A percentile compares a stretch with the other conserved stretches of the same genome.
phyloP scores from a whole-genome alignment of 2,113 vertebrate species.

The Phainopepla nitens region DNA sequence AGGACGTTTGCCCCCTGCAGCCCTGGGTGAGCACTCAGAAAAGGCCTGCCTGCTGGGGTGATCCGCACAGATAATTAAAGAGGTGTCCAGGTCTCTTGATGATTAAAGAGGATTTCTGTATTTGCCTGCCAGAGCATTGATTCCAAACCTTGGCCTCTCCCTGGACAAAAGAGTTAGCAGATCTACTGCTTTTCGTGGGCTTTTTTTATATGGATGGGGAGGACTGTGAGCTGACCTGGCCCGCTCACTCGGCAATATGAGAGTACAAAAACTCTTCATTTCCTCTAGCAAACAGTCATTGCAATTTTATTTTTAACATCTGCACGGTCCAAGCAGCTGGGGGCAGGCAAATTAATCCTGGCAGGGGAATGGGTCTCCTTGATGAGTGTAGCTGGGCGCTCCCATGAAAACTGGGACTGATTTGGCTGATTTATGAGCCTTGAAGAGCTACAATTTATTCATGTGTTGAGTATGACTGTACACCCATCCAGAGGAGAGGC shows the following conservation, averaged over 20 bases:
- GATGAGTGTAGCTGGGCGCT: fast-evolving
- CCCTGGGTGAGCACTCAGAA: neutral
- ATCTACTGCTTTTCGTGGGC: fast-evolving
- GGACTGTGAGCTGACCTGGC: neutral
- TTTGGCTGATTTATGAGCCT: neutral
- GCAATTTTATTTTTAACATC: neutral
- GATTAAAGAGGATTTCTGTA: neutral
- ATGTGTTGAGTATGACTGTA: neutral
- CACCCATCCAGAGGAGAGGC: neutral
- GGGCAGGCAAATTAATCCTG: neutral
- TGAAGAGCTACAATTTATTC: neutral
- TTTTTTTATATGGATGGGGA: neutral
- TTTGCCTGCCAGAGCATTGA: neutral
- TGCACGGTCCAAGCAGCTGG: neutral
- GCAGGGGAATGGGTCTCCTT: neutral
- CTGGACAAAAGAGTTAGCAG: neutral
- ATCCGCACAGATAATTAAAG: neutral
- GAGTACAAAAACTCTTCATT: neutral
- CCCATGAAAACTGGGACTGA: neutral
- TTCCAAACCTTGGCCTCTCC: neutral
- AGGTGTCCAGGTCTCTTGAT: neutral
- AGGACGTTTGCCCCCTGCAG: fast-evolving
- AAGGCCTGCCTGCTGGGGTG: neutral
- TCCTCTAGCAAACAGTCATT: neutral
- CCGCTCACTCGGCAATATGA: neutral